Conservation (phyloP, 2,888 invertebrate genomes). For the Epistrophe grossulariae region DNA sequence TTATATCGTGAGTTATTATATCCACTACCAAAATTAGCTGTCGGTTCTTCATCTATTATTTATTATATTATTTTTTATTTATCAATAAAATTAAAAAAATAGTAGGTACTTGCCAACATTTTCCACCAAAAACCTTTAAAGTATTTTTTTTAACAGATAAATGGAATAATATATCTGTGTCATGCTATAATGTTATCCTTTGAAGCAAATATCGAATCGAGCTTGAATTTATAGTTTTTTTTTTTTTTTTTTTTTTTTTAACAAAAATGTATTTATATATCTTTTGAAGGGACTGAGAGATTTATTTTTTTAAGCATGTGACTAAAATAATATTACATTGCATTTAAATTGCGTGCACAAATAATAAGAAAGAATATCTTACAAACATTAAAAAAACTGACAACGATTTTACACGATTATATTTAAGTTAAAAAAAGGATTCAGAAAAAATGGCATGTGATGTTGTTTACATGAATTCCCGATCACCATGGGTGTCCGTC, state of each 20-base stretch:
- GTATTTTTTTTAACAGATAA: background rate
- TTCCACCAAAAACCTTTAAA: too few relatives aligned
- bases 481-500: slow-evolving; percentile 63
- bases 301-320: slow-evolving; percentile 56
- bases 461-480: slow-evolving; percentile 59
- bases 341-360: slow-evolving; percentile 50
- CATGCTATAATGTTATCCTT: background rate
- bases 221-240: background rate
- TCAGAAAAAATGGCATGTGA: slow-evolving; percentile 37
- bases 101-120: too few relatives aligned
- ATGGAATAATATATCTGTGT: background rate
- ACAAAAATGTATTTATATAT: slow-evolving; percentile 34
- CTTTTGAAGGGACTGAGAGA: slow-evolving; percentile 24
- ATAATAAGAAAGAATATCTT: slow-evolving; percentile 62
- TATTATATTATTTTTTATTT: too few relatives aligned
- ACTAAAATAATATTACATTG: background rate
- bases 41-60: too few relatives aligned
- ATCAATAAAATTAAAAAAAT: too few relatives aligned
- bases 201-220: slow-evolving; percentile 6
- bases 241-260: background rate
- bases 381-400: slow-evolving; percentile 66
- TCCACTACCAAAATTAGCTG: too few relatives aligned
- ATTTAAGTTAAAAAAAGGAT: slow-evolving; percentile 11
- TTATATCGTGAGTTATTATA: too few relatives aligned
- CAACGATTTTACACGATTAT: slow-evolving; percentile 67